Percentiles rank a stretch among this genome's conserved stretches.
Evolutionary conservation across 1,140 invertebrate genomes (phyloP).

Genomic region (Trypoxylus dichotomus): DNA sequence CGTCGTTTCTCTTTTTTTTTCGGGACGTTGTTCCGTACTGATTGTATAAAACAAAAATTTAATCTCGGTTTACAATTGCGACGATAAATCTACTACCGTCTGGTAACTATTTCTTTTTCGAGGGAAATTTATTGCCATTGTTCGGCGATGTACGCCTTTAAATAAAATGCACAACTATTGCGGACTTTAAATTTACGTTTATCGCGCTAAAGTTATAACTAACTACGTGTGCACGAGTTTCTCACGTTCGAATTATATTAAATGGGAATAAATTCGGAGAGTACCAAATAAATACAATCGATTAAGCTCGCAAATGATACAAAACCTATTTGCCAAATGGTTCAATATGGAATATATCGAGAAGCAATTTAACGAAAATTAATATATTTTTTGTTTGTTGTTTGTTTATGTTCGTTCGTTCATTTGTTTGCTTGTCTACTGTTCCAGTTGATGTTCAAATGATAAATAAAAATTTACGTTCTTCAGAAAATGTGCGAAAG

Average conservation of each 20-base stretch:
- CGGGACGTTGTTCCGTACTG: background rate
- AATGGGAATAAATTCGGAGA: background rate
- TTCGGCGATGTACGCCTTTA: background rate
- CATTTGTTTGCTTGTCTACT: too few species aligned
- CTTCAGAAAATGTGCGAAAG: too few species aligned
- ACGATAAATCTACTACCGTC: background rate
- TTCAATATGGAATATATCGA: too few species aligned
- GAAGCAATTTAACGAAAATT: too few species aligned
- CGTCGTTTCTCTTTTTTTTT: background rate
- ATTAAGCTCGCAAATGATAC: background rate
- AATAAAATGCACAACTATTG: background rate
- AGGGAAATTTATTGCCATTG: background rate
- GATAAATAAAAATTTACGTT: too few species aligned
- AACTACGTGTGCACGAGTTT: background rate
- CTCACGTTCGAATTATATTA: background rate
- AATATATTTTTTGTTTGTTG: too few species aligned
- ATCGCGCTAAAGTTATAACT: background rate
- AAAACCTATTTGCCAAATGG: too few species aligned
- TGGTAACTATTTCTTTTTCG: background rate
- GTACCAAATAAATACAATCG: background rate
- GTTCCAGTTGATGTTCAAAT: too few species aligned
- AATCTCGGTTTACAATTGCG: slow-evolving; percentile 1
- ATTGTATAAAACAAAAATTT: slow-evolving; percentile 5
- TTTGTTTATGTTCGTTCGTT: too few species aligned
- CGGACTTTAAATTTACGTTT: slow-evolving; percentile 2